Conservation (phyloP, 1,140 invertebrate genomes). For the Brachionus sp. region DNA sequence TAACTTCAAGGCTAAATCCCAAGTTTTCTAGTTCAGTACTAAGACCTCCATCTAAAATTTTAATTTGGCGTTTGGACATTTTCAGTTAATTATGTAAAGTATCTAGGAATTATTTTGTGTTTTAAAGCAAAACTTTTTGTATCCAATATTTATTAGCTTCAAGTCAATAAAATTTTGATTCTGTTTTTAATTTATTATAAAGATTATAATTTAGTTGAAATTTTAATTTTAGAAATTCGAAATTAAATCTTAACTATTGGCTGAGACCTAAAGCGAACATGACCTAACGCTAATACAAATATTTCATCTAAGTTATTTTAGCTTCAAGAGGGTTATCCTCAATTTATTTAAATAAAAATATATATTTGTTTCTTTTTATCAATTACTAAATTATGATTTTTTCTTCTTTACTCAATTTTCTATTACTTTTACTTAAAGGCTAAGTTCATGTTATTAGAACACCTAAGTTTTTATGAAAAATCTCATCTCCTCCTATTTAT, state of each 20-base stretch:
- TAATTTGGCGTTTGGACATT: neutral
- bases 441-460: neutral
- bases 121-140: neutral
- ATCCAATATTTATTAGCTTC: neutral
- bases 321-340: neutral
- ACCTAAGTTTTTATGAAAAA: neutral
- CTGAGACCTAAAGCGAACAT: neutral
- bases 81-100: neutral
- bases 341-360: neutral
- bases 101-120: neutral
- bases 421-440: neutral
- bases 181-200: neutral
- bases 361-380: neutral
- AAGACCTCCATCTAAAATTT: slow-evolving; percentile 25
- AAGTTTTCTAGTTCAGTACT: slow-evolving; percentile 6
- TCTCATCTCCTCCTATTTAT: no score
- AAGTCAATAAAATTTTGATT: neutral
- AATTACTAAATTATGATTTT: neutral
- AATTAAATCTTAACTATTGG: neutral
- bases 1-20: neutral
- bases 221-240: neutral
- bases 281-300: neutral
- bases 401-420: neutral
- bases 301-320: neutral
- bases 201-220: neutral